Base-by-base conservation (phyloP, 2,797 vertebrate genomes). In the Amblyopsis hoosieri region DNA sequence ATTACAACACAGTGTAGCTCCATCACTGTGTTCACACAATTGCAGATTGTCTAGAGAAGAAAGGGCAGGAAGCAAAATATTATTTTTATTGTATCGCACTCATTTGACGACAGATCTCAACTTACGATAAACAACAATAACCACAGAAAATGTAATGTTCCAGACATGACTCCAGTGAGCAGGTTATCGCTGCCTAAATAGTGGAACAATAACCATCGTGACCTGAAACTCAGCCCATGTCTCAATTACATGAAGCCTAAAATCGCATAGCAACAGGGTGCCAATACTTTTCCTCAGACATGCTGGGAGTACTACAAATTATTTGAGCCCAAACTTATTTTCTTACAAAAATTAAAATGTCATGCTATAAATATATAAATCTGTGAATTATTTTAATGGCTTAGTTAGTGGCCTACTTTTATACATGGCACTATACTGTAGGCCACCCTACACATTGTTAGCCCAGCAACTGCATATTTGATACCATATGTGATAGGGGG, bases 11-110 rank as follows among this genome's bases (percentile, higher is more conserved):
- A 74, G 55, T 3, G 2, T 51, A 37, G 64, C 76, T 33, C 85
- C 84, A 67, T 60, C 64, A 57, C 12, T 60, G 15, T 17, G 31
- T 2, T 54, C 0, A 65, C 85, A 87, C 8, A 17, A 8, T 57
- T 1, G 12, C 49, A 80, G 71, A 1, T 76, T 58, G 72, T 87
- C 89, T 90, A 84, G 64, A 31, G 59, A 76, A 29, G 68, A 60
- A 66, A 12, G 66, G 4, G 55, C 1, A 54, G 37, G 54, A 37
- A 37, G 7, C 33, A 5, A 37, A 37, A 37, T 37, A 37, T 37
- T 7, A 37, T 37, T 37, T 5, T 1, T 37, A 37, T 5, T 37
- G 7, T 37, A 5, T 5, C 7, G 33, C 4, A 37, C 7, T 37
- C 15, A 12, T 31, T 8, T 31, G 10, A 54, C 4, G 3, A 1